Conservation (phyloP, 2,888 invertebrate genomes). For the Cataglyphis rosenhaueri region DNA sequence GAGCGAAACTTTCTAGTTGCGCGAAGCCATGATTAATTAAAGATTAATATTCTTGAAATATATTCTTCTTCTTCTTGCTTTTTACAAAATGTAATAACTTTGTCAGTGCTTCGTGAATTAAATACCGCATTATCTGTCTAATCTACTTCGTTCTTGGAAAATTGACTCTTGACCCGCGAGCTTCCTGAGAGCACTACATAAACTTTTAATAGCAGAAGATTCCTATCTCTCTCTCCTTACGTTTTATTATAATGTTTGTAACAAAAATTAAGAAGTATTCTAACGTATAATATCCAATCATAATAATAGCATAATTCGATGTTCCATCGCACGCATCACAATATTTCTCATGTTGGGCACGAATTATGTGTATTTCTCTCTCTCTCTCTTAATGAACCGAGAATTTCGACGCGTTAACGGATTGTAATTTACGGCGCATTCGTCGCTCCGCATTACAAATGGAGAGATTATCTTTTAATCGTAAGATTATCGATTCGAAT, state of each 20-base stretch:
- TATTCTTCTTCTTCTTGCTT: not conserved
- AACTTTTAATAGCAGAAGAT: slow-evolving; percentile 48
- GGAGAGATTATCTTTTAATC: slow-evolving; percentile 20
- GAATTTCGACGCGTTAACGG: not conserved
- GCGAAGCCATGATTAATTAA: not conserved
- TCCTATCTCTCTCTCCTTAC: slow-evolving; percentile 39
- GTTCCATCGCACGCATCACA: not conserved
- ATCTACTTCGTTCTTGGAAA: slow-evolving; percentile 45
- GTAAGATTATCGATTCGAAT: slow-evolving; percentile 30
- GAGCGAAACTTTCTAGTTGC: not conserved
- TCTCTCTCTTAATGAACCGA: not conserved
- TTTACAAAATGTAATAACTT: slow-evolving; percentile 26
- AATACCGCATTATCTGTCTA: slow-evolving; percentile 47
- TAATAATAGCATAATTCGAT: slow-evolving; percentile 12
- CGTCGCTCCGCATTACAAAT: no score
- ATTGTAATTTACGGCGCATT: not conserved
- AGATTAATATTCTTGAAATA: not conserved
- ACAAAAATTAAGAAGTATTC: slow-evolving; percentile 29
- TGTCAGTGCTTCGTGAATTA: slow-evolving; percentile 37
- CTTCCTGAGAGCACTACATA: slow-evolving; percentile 33
- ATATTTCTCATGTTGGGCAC: not conserved
- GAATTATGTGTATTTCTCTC: not conserved
- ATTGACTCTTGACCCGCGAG: slow-evolving; percentile 46
- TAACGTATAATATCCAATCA: slow-evolving; percentile 5
- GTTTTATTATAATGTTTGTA: slow-evolving; percentile 33